phyloP scores from a whole-genome alignment of 2,888 invertebrate species.

The Papilio elwesi region DNA sequence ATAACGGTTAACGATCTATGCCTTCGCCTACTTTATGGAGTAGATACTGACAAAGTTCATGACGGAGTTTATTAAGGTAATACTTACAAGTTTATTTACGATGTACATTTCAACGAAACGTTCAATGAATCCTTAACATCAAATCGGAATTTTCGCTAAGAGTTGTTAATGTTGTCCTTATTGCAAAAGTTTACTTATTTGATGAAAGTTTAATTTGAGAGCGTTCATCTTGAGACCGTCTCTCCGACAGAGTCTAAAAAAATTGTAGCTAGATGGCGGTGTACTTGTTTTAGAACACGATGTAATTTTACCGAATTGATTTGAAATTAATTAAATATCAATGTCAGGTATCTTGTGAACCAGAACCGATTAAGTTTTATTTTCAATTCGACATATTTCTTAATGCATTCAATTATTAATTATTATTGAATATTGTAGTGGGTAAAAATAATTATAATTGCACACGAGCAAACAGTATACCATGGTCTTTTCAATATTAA shows the following conservation, averaged over 20 bases:
- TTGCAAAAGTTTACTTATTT: slow-evolving; percentile 13
- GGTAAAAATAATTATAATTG: too few species aligned
- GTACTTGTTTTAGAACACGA: background rate
- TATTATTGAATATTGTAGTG: too few species aligned
- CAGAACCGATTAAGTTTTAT: too few species aligned
- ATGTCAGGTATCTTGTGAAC: too few species aligned
- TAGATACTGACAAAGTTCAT: slow-evolving; percentile 10
- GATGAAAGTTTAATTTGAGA: slow-evolving; percentile 18
- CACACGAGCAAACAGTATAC: too few species aligned
- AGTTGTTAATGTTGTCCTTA: slow-evolving; percentile 24
- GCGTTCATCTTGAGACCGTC: background rate
- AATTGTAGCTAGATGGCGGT: background rate
- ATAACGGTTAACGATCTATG: slow-evolving; percentile 16
- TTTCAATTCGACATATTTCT: too few species aligned
- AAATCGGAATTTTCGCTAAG: slow-evolving; percentile 17
- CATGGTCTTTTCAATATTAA: too few species aligned
- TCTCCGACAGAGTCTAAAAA: background rate
- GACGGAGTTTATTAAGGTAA: slow-evolving; percentile 12
- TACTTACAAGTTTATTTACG: slow-evolving; percentile 27
- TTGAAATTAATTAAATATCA: too few species aligned
- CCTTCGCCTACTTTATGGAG: background rate
- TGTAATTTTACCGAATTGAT: background rate
- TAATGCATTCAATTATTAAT: too few species aligned
- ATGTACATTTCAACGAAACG: slow-evolving; percentile 23
- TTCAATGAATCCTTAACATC: slow-evolving; percentile 10